Conservation (phyloP, 2,888 invertebrate genomes). For the Lamproptera curius region DNA sequence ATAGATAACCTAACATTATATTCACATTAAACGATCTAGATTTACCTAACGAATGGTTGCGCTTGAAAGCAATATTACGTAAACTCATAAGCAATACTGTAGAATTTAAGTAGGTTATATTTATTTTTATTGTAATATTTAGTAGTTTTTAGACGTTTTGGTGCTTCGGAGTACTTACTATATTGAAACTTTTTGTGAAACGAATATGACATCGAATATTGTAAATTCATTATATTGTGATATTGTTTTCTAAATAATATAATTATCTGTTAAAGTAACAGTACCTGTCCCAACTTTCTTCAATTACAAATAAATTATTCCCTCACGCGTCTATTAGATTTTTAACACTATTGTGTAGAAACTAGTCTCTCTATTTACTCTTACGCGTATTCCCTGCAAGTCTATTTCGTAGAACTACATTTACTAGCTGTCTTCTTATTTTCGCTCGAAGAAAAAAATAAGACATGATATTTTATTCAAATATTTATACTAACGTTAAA, state of each 20-base stretch:
- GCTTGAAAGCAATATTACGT: constrained; percentile 73
- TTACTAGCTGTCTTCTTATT: constrained; percentile 48
- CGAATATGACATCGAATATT: constrained; percentile 64
- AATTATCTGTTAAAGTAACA: constrained; percentile 28
- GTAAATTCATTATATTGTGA: constrained; percentile 39
- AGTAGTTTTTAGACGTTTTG: constrained; percentile 64
- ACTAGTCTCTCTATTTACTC: constrained; percentile 40
- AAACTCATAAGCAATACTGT: constrained; percentile 72
- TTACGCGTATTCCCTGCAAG: constrained; percentile 49
- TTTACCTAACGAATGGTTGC: constrained; percentile 55
- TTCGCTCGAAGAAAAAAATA: constrained; percentile 47
- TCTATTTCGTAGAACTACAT: constrained; percentile 42
- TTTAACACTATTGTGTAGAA: constrained; percentile 23
- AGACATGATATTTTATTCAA: constrained; percentile 71
- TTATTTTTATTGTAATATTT: constrained; percentile 49
- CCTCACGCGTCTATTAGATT: constrained; percentile 25
- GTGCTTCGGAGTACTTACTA: constrained; percentile 63
- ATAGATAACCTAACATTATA: constrained; percentile 9
- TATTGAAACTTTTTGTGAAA: constrained; percentile 48
- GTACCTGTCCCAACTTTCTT: constrained; percentile 27
- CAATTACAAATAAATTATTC: constrained; percentile 22
- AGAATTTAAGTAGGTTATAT: constrained; percentile 50
- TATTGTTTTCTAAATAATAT: constrained; percentile 37
- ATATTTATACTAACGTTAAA: constrained; percentile 73
- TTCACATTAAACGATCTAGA: constrained; percentile 43